Evolutionary conservation across 2,113 vertebrate genomes (phyloP), one percentile per base, ranked within the genome.

Genomic region (Arvicanthis niloticus): DNA sequence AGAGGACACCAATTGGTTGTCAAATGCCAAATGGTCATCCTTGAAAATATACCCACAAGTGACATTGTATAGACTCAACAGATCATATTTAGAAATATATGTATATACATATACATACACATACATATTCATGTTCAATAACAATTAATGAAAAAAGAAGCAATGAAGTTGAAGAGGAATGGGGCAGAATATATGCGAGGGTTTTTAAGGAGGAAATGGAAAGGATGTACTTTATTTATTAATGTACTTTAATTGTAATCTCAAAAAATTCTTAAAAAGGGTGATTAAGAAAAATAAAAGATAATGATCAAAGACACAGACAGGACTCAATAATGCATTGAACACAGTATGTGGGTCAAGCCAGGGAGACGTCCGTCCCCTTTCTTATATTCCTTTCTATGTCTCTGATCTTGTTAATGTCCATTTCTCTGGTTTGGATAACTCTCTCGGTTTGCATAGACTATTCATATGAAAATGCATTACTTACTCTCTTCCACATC

Each of bases 351-450:
- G 26, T 7, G 11, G 4, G 15, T 51, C 90, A 72, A 90, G 8
- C 8, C 56, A 58, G 4, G n/a, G 45, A 53, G 13, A n/a, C 90
- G 68, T 95, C 60, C 90, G 68, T 95, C 60, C 29, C 17, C 80
- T 26, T 13, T 88, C n/a, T 93, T 67, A 60, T 60, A 34, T 91
- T 34, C 3, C n/a, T 88, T 80, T 95, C 26, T 11, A 42, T 75
- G 53, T 85, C 34, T 92, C 51, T 92, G 88, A 13, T 51, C 37
- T 96, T 93, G 11, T 42, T 73, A 48, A 68, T 93, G 93, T 90
- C 34, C 6, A 76, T 40, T 81, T 94, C 42, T 93, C 26, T 92
- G 60, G 22, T 96, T 75, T 96, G 51, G 40, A 87, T 89, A 48
- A 40, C 17, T 88, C 60, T 91, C 56, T 91, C 51, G 1, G 17